Evolutionary conservation across 1,140 invertebrate species (phyloP).

Genomic region (Meteorus sp.): DNA sequence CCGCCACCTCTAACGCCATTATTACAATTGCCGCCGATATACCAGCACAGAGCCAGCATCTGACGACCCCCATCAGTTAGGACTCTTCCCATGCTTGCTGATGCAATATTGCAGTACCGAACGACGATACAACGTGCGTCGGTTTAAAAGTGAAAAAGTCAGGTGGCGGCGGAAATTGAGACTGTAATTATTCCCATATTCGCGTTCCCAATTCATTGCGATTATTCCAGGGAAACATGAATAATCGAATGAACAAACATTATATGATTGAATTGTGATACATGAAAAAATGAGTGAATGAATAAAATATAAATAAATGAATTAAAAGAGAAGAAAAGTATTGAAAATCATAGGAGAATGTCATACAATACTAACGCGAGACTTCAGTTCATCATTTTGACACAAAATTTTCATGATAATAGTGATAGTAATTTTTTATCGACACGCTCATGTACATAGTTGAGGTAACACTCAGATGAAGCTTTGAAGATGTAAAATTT

Average conservation of each 20-base stretch:
- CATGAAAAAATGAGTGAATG: not conserved
- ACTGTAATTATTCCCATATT: not conserved
- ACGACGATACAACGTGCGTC: slow-evolving; percentile 47
- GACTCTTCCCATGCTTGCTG: slow-evolving; percentile 38
- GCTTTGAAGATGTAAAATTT: too few relatives aligned
- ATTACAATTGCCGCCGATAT: slow-evolving; percentile 58
- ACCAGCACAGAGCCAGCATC: slow-evolving; percentile 64
- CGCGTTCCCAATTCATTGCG: too few relatives aligned
- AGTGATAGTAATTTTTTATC: too few relatives aligned
- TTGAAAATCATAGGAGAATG: too few relatives aligned
- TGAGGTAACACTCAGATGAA: too few relatives aligned
- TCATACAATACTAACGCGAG: too few relatives aligned
- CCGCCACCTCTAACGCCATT: slow-evolving; percentile 55
- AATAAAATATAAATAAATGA: slow-evolving; percentile 10
- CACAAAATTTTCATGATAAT: too few relatives aligned
- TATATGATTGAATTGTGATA: slow-evolving; percentile 27
- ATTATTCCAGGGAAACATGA: too few relatives aligned
- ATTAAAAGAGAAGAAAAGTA: too few relatives aligned
- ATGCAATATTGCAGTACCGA: slow-evolving; percentile 41
- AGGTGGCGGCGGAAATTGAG: not conserved
- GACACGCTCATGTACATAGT: too few relatives aligned
- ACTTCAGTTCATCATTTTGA: too few relatives aligned
- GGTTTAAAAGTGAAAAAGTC: slow-evolving; percentile 34
- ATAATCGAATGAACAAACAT: not conserved
- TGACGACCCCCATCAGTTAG: slow-evolving; percentile 50